Base-by-base conservation (phyloP, 2,113 vertebrate genomes). In the Vicugna pacos region DNA sequence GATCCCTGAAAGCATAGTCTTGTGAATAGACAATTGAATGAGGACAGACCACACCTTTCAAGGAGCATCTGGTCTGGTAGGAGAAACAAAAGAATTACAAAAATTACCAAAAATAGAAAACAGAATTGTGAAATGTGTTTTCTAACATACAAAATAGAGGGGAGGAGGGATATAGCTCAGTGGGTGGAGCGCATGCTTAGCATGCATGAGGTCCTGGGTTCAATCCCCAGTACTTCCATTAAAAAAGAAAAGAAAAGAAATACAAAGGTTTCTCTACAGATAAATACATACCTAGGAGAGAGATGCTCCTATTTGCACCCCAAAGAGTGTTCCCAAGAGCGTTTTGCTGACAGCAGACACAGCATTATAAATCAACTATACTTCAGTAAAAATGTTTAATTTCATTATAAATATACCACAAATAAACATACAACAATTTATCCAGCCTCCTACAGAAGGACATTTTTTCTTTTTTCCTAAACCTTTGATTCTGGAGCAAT, bases 1-100 rank as follows among this genome's bases (percentile, higher is more conserved):
- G 92, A 98, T 97, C 84, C 84, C 95, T 95, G 92, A 98, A 97
- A 98, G 94, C 97, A 98, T 96, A 97, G 92, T 96, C 94, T 97
- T 98, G 38, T 5, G 38, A 42, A 42, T 42, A 42, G 38, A 42
- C 38, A 42, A 6, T 64, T 26, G 19, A 52, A 32, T 73, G 70
- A 85, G 35, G 30, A 20, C 91, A 65, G 70, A 67, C 22, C 9
- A n/a, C 4, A 17, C 38, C 9, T 46, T 67, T 54, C 42, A 30
- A 38, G 26, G 30, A 77, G 60, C 35, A 69, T 26, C 3, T 15
- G 35, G 20, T 77, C 50, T 58, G 38, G 30, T 16, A 50, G 35
- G 10, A 46, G 72, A 87, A 48, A 35, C 48, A 28, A 56, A 85
- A 79, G 38, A 87, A 60, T 80, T 17, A 80, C 52, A 56, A 56